Percentiles rank a stretch among this genome's conserved stretches.
phyloP scores from a whole-genome alignment of 2,888 invertebrate genomes.

The Lymantria dispar region DNA sequence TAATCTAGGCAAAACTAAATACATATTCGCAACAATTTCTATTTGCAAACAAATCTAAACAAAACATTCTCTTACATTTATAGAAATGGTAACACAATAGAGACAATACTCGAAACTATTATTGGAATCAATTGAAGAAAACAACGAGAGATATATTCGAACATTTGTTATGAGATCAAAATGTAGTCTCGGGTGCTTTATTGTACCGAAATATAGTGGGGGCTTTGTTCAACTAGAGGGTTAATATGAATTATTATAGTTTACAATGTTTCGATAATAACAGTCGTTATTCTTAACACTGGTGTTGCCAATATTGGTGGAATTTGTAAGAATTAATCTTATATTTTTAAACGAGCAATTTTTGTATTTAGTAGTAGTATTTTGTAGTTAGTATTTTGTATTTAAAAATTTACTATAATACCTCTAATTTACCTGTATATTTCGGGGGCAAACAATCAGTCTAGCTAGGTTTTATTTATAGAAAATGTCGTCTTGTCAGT shows the following conservation, averaged over 20 bases:
- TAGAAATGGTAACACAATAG: not conserved
- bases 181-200: slow-evolving; percentile 1
- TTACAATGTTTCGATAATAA: not conserved
- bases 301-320: not conserved
- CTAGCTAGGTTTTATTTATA: too few species aligned
- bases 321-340: too few species aligned
- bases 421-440: too few species aligned
- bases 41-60: not conserved
- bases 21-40: not conserved
- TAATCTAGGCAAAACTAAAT: too few species aligned
- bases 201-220: slow-evolving; percentile 2
- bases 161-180: slow-evolving; percentile 1
- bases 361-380: too few species aligned
- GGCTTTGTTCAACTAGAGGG: slow-evolving; percentile 8
- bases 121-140: not conserved
- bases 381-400: too few species aligned
- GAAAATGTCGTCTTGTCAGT: too few species aligned
- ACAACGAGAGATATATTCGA: not conserved
- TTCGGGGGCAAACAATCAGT: too few species aligned
- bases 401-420: too few species aligned
- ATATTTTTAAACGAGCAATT: too few species aligned
- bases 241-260: slow-evolving; percentile 24
- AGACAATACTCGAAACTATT: not conserved
- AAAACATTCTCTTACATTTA: not conserved
- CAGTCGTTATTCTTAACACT: not conserved